Conservation (phyloP, 2,888 invertebrate species). For the Crepidodera aurea region DNA sequence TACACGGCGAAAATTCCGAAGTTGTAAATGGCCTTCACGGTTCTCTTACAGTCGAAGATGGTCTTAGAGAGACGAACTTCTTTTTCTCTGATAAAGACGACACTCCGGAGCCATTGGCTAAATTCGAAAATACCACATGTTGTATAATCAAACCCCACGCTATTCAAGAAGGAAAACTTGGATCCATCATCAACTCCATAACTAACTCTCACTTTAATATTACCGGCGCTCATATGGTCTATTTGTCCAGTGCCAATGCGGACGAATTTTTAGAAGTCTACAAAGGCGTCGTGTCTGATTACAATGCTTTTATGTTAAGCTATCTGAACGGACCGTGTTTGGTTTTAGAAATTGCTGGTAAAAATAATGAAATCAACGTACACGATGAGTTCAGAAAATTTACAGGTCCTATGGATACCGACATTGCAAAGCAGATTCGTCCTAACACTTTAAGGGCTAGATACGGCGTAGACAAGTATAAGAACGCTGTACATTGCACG, state of each 20-base stretch:
- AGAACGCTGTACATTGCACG: conserved; percentile 93
- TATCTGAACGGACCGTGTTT: conserved; percentile 86
- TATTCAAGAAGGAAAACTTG: conserved; percentile 76
- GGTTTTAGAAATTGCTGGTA: conserved; percentile 82
- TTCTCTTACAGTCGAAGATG: conserved; percentile 67
- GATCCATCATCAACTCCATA: conserved; percentile 77
- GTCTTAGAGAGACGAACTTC: conserved; percentile 65
- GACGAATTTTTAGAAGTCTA: conserved; percentile 94
- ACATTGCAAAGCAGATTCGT: conserved; percentile 83
- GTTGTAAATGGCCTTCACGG: conserved; percentile 76
- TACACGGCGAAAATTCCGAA: conserved; percentile 72
- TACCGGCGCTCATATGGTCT: conserved; percentile 80
- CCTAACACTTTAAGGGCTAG: conserved; percentile 85
- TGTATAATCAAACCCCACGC: conserved; percentile 92
- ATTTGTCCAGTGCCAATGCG: conserved; percentile 81
- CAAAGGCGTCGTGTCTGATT: conserved; percentile 83
- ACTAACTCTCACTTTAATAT: conserved; percentile 76
- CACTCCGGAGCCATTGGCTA: conserved; percentile 63
- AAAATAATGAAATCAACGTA: conserved; percentile 65
- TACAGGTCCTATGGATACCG: conserved; percentile 91
- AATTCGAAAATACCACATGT: conserved; percentile 74
- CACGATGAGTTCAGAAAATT: conserved; percentile 81
- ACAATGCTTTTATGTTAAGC: conserved; percentile 83
- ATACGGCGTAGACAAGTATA: conserved; percentile 82
- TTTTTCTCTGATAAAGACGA: conserved; percentile 66